Base-by-base conservation (phyloP, 2,888 invertebrate genomes). In the Malthinus seriepunctatus region DNA sequence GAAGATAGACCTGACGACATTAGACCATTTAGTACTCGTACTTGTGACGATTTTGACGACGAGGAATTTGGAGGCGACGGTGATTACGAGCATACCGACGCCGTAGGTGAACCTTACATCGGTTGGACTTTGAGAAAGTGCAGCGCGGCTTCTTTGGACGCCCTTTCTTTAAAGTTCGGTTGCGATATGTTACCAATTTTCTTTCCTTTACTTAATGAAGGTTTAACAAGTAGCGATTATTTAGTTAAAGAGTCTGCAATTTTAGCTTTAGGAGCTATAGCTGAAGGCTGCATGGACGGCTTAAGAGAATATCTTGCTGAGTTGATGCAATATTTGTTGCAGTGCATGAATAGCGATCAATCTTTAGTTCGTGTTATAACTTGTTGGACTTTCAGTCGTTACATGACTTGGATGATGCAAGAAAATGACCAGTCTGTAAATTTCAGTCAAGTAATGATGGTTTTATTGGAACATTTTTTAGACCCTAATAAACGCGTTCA, bases 1-100 rank as follows among this genome's bases (percentile, higher is more conserved):
- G 97, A 97, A 1, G 98, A 99, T 78, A 86, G 93, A 63, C 93
- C 95, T 67, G 93, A 97, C 73, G 98, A 99, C 78, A 97, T 99
- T 67, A 86, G 92, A 62, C 99, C 98, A n/a, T 97, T 98, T 81
- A 96, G 97, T 78, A 91, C 93, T 77, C 87, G 94, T 9, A 42
- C 46, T 61, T 46, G 44, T 2, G 12, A 81, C 76, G 69, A 83
- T 78, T 14, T 15, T 14, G 79, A 83, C 77, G 77, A 82, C 78
- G 78, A 84, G 78, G 82, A 78, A 48, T 69, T 62, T 34, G 72
- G 71, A 63, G 93, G 91, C 73, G 88, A 86, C 8, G 83, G 87
- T 62, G 89, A 89, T 75, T 95, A 95, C 74, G 90, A 90, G 64
- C 87, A 92, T 14, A 82, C 93, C 9, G 75, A 74, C 46, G 73